phyloP scores from a whole-genome alignment of 2,797 vertebrate genomes.

The Pygocentrus nattereri region DNA sequence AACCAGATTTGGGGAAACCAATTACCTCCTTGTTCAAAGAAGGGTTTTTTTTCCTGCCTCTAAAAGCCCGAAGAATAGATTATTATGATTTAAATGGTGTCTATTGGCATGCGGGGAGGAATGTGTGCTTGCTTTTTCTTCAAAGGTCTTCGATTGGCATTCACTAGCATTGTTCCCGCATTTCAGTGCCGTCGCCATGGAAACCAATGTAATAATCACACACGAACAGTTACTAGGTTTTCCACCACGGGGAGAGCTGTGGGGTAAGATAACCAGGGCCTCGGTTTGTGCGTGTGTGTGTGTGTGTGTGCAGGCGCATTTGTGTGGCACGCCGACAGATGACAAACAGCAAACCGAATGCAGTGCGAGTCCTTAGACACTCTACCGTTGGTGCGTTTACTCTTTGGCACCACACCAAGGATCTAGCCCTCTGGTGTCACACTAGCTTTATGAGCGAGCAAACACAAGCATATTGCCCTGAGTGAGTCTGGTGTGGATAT shows the following conservation, averaged over 20 bases:
- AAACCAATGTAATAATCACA: conserved; percentile 64
- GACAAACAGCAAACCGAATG: conserved; percentile 30
- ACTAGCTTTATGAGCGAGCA: conserved; percentile 38
- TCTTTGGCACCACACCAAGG: conserved; percentile 35
- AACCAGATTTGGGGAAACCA: conserved; percentile 65
- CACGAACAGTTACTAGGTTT: conserved; percentile 61
- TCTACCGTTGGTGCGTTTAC: conserved; percentile 26
- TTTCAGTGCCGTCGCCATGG: conserved; percentile 59
- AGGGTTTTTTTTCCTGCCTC: conserved; percentile 13
- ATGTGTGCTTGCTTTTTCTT: conserved; percentile 53
- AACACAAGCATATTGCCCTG: conserved; percentile 38
- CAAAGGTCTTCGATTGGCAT: conserved; percentile 59
- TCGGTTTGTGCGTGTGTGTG: background rate
- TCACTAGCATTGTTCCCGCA: conserved; percentile 59
- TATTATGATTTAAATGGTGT: conserved; percentile 63
- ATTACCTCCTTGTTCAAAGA: conserved; percentile 65
- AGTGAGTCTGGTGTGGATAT: conserved; percentile 48
- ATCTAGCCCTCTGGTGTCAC: conserved; percentile 44
- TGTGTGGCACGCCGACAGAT: conserved; percentile 15
- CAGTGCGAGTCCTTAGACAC: conserved; percentile 38
- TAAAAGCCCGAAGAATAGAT: conserved; percentile 63
- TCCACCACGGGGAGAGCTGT: conserved; percentile 48
- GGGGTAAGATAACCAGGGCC: conserved; percentile 36
- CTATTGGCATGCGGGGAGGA: conserved; percentile 49
- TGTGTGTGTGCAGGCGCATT: conserved; percentile 6